These are phyloP conservation scores for Melangyna quadrimaculata DNA, from an alignment of 2,888 invertebrate genomes.

Conservation along the genomic window DNA sequence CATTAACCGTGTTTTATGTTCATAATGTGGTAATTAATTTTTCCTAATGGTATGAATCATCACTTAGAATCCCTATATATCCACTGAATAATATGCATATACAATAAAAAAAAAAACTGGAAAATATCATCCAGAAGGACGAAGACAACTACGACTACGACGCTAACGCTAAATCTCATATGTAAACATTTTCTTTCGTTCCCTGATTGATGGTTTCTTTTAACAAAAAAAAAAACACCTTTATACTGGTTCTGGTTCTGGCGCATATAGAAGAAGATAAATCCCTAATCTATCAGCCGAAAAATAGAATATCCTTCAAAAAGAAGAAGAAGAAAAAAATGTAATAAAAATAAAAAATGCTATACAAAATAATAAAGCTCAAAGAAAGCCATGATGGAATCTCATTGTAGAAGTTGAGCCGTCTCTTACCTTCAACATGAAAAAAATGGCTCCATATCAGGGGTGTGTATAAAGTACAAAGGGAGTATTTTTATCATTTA, in stretches of 20 bases:
- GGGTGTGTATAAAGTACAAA: neutral
- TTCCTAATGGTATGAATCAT: slow-evolving; percentile 53
- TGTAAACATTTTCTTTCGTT: too few species aligned
- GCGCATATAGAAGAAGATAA: slow-evolving; percentile 16
- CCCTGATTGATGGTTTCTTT: too few species aligned
- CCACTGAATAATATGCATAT: neutral
- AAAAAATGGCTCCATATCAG: neutral
- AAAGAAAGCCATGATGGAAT: slow-evolving; percentile 51
- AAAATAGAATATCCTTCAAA: slow-evolving; percentile 27
- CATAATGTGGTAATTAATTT: slow-evolving; percentile 70
- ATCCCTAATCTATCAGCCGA: slow-evolving; percentile 36
- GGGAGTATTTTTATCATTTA: too few species aligned
- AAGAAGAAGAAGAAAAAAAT: neutral
- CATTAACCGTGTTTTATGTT: slow-evolving; percentile 67
- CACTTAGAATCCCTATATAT: slow-evolving; percentile 22
- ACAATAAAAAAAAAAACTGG: too few species aligned
- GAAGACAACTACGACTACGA: neutral
- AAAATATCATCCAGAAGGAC: slow-evolving; percentile 2
- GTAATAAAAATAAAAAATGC: slow-evolving; percentile 18
- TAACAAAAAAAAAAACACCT: too few species aligned
- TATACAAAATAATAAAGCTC: slow-evolving; percentile 46
- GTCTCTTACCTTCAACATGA: neutral
- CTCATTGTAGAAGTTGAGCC: slow-evolving; percentile 18
- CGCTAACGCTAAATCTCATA: too few species aligned
- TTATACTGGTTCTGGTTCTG: neutral